Base-by-base conservation (phyloP, 1,140 invertebrate species). In the Pseudomyrmex gracilis region DNA sequence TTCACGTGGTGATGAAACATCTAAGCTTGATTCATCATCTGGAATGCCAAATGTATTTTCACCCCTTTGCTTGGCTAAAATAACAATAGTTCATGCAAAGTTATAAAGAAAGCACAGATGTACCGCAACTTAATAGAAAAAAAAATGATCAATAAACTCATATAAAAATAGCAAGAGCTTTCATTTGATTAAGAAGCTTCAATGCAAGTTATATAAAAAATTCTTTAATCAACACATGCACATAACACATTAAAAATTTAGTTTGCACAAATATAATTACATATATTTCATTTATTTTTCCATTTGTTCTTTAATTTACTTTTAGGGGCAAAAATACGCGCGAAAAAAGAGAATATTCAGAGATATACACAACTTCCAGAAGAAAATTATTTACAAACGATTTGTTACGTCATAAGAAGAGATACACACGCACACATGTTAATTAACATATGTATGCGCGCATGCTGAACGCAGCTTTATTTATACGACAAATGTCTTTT, bases 21-120 rank as follows among this genome's bases (percentile, higher is more conserved):
- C 96, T 70, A 96, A 92, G 92, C 96, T 96, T 2, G 96, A 96
- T 87, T 97, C 96, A 83, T 97, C 96, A 89, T 97, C 96, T 85
- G 95, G 95, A 90, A 96, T 93, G 84, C 94, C 94, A 92, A 93
- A 95, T 20, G 87, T 92, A 86, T 91, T 92, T 43, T 95, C 93
- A 80, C 90, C 85, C 84, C 93, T 92, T 58, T 93, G 90, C 87
- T 94, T 95, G n/a, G 89, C 92, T 92, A 88, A 76, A 92, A 86
- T 84, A 58, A 85, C 58, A 89, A 86, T 57, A 85, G 47, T 85
- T 61, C 80, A 86, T 83, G 73, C 71, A 77, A 77, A 73, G 43
- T 80, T 84, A 34, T 34, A 84, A 58, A 7, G 9, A 70, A 80
- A 80, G 15, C 15, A 24, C 47, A 9, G 1, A 80, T 12, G 24